Evolutionary conservation across 1,140 invertebrate genomes (phyloP), one percentile per base, ranked within the genome.

Genomic region (Platyura marginata): DNA sequence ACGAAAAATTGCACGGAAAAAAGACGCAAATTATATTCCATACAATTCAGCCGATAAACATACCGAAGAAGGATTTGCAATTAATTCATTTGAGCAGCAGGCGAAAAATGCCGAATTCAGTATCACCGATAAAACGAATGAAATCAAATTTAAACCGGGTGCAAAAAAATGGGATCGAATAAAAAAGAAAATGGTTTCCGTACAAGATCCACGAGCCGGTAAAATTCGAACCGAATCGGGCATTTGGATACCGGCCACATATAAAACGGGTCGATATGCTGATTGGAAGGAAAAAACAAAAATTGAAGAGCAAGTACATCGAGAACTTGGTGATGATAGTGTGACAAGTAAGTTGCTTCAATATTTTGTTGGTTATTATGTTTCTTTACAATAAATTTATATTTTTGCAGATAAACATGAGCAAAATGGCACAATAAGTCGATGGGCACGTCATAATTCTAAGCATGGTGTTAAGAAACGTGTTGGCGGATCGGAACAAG

Each of bases 191-290:
- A 92, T 89, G 75, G 72, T 94, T n/a, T 68, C 71, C 13, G 63
- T 74, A 8, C 72, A 77, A 62, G 68, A 79, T 55, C 55, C 63
- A 2, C 75, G 75, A 46, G 61, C 67, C 16, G 79, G 77, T 38
- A 91, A 88, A 65, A 94, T 98, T 48, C 79, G 78, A 47, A 96
- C 93, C 3, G 94, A 98, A 64, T 91, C 87, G 42, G 94, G 94
- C 9, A 76, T 73, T 1, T 88, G 87, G 77, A 92, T 98, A 50
- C 77, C 90, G 2, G 89, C 92, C 1, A 82, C 85, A 0, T 98
- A 89, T 60, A 95, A 95, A 63, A 82, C 83, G 39, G 80, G 91
- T 47, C 68, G 81, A 46, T 98, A 96, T 60, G 72, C 75, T 38
- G 69, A 79, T 29, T 97, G 92, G 92, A 78, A 83, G 50, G 74